Conservation (phyloP, 2,797 vertebrate genomes). For the Champsocephalus esox region DNA sequence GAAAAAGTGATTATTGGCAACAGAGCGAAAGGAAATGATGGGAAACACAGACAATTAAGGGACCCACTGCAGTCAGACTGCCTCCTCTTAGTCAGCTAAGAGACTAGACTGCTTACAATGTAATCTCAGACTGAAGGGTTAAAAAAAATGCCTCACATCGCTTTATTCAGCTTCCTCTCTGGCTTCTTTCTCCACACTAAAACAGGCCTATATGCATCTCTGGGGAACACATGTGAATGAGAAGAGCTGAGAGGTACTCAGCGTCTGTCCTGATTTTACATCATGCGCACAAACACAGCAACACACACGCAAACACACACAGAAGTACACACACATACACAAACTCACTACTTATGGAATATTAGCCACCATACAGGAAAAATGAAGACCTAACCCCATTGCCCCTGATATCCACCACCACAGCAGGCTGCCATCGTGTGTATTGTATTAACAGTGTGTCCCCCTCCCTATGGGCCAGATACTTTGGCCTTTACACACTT, state of each 20-base stretch:
- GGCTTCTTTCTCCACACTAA: slow-evolving; percentile 45
- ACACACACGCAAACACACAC: slow-evolving; percentile 25
- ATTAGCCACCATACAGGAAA: slow-evolving; percentile 24
- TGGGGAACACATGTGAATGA: slow-evolving; percentile 66
- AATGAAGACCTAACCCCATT: slow-evolving; percentile 25
- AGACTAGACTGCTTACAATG: slow-evolving; percentile 29
- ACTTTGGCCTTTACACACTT: slow-evolving; percentile 23
- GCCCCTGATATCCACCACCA: slow-evolving; percentile 20
- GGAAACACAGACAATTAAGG: slow-evolving; percentile 16
- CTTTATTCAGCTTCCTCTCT: slow-evolving; percentile 37
- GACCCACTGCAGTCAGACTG: slow-evolving; percentile 2
- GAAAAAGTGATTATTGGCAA: slow-evolving; percentile 52
- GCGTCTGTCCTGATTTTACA: slow-evolving; percentile 67
- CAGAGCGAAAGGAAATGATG: slow-evolving; percentile 23
- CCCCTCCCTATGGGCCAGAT: slow-evolving; percentile 13
- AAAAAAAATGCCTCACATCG: slow-evolving; percentile 19
- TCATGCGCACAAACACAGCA: slow-evolving; percentile 24
- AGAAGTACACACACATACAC: slow-evolving; percentile 12
- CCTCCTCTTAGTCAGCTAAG: slow-evolving; percentile 32
- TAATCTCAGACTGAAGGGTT: slow-evolving; percentile 42
- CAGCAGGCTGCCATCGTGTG: slow-evolving; percentile 28
- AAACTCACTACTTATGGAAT: slow-evolving; percentile 58
- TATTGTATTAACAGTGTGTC: slow-evolving; percentile 17
- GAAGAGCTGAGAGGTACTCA: slow-evolving; percentile 69
- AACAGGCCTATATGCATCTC: slow-evolving; percentile 64